phyloP scores from a whole-genome alignment of 2,113 vertebrate genomes.

The Trogon melanurus region DNA sequence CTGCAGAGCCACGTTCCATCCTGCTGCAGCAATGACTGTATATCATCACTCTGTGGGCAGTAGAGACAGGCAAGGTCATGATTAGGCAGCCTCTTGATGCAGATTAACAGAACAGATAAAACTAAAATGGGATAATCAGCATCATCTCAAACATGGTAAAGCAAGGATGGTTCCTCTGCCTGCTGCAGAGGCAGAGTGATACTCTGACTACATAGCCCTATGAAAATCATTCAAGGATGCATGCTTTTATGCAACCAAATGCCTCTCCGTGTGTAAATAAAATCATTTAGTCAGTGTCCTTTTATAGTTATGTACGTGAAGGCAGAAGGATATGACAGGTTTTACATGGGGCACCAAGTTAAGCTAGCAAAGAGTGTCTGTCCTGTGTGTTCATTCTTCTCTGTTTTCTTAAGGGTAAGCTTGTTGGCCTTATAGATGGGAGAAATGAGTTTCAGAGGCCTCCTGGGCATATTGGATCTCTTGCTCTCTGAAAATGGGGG shows the following conservation, averaged over 20 bases:
- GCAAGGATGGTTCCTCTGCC: background rate
- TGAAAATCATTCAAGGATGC: background rate
- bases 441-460: background rate
- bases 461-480: background rate
- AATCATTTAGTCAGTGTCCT: background rate
- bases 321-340: background rate
- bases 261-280: background rate
- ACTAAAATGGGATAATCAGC: background rate
- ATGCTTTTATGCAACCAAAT: background rate
- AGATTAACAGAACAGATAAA: background rate
- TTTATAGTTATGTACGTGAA: rapidly evolving
- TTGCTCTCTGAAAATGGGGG: background rate
- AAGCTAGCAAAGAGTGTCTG: background rate
- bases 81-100: background rate
- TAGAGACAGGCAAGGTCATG: background rate
- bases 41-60: background rate
- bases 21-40: background rate
- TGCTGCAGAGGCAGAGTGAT: background rate
- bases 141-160: background rate
- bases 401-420: background rate
- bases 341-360: background rate
- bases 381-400: background rate
- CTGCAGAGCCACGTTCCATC: background rate
- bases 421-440: background rate
- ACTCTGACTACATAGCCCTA: rapidly evolving